phyloP scores from a whole-genome alignment of 2,888 invertebrate genomes.

The Criorhina ranunculi region DNA sequence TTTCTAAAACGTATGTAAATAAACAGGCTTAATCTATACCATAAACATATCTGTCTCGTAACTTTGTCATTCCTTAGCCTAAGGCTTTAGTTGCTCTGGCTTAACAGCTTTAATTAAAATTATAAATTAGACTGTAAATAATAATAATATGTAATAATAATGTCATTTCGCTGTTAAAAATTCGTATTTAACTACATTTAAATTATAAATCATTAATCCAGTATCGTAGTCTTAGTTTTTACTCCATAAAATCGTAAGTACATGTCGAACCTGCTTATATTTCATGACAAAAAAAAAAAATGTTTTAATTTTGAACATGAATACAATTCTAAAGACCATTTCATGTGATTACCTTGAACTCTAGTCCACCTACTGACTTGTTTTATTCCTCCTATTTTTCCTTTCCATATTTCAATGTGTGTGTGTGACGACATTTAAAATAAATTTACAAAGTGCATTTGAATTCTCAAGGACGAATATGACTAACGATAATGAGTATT shows the following conservation, averaged over 20 bases:
- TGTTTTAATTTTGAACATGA: neutral
- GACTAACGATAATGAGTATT: neutral
- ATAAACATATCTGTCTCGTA: no score
- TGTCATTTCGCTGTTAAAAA: no score
- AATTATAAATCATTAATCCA: no score
- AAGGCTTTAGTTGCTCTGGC: no score
- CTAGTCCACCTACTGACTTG: conserved; percentile 18
- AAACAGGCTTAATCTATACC: no score
- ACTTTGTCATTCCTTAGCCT: no score
- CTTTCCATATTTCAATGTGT: conserved; percentile 5
- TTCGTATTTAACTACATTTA: no score
- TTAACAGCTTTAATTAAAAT: no score
- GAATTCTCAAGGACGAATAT: conserved; percentile 45
- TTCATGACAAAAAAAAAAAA: neutral
- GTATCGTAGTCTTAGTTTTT: no score
- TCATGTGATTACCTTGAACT: conserved; percentile 49
- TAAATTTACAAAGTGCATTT: conserved; percentile 51
- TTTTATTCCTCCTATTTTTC: conserved; percentile 9
- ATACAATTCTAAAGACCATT: conserved; percentile 10
- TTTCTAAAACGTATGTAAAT: no score
- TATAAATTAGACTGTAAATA: no score
- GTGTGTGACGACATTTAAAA: conserved; percentile 30
- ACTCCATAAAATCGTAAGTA: neutral
- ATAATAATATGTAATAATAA: no score
- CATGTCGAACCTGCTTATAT: neutral